phyloP scores from a whole-genome alignment of 2,113 vertebrate genomes.

The Tricholaema leucomelas region DNA sequence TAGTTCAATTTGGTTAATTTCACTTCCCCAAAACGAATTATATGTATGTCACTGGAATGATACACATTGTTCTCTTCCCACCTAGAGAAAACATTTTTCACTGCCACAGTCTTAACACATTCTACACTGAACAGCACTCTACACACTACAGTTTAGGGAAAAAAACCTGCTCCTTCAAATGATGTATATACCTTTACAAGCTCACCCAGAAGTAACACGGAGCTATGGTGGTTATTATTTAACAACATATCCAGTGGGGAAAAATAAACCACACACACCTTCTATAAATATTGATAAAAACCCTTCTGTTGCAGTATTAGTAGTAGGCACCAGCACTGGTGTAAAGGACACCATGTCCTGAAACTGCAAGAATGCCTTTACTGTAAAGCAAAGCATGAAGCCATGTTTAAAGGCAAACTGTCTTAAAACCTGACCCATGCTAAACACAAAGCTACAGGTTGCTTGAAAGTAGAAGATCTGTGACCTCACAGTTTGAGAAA shows the following conservation, averaged over 20 bases:
- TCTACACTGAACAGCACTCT: not conserved
- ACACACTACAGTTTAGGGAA: not conserved
- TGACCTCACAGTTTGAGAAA: not conserved
- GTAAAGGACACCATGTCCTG: not conserved
- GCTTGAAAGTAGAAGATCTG: not conserved
- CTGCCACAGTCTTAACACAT: not conserved
- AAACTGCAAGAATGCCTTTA: not conserved
- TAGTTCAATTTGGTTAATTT: not conserved
- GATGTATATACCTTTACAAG: not conserved
- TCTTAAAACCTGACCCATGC: not conserved
- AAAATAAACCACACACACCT: conserved; percentile 41
- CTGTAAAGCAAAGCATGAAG: not conserved
- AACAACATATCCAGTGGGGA: not conserved
- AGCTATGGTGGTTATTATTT: not conserved
- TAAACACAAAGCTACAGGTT: not conserved
- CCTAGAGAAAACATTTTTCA: not conserved
- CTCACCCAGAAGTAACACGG: not conserved
- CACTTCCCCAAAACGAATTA: not conserved
- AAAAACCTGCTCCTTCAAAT: not conserved
- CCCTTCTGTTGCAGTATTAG: not conserved
- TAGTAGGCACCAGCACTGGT: conserved; percentile 2
- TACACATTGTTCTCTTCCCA: not conserved
- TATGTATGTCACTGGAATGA: not conserved
- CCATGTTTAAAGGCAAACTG: not conserved
- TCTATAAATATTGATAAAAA: conserved; percentile 22